Evolutionary conservation across 2,113 vertebrate genomes (phyloP).

Genomic region (Melospiza georgiana): DNA sequence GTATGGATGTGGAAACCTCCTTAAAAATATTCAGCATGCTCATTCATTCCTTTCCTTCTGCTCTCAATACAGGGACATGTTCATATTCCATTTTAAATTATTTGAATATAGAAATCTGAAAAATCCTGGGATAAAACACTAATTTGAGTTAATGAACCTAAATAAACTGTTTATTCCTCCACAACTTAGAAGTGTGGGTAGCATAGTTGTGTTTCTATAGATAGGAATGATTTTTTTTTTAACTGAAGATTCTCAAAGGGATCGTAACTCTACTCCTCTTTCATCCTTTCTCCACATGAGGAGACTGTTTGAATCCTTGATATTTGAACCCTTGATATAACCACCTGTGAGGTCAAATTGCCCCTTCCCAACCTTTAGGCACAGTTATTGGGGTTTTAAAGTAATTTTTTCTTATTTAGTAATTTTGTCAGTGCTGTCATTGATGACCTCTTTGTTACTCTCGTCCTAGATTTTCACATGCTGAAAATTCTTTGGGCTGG

Average conservation of each 20-base stretch:
- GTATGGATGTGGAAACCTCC: background rate
- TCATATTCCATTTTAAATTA: background rate
- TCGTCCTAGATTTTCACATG: background rate
- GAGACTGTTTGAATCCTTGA: background rate
- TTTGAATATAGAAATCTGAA: background rate
- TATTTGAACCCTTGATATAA: background rate
- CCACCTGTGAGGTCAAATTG: background rate
- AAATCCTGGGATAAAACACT: background rate
- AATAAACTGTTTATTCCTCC: background rate
- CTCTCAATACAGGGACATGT: background rate
- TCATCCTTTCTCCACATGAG: background rate
- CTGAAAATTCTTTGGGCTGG: background rate
- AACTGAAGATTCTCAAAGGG: background rate
- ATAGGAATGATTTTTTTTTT: background rate
- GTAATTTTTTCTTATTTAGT: background rate
- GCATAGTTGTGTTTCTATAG: background rate
- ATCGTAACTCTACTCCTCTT: background rate
- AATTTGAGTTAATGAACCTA: background rate
- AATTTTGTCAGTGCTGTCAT: background rate
- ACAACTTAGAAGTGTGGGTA: background rate
- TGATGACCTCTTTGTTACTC: background rate
- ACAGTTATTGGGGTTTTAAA: background rate
- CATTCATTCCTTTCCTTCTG: slow-evolving; percentile 24
- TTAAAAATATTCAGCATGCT: background rate
- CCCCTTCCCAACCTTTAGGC: background rate